Base-by-base conservation (phyloP, 2,113 vertebrate genomes). In the Eptatretus burgeri region DNA sequence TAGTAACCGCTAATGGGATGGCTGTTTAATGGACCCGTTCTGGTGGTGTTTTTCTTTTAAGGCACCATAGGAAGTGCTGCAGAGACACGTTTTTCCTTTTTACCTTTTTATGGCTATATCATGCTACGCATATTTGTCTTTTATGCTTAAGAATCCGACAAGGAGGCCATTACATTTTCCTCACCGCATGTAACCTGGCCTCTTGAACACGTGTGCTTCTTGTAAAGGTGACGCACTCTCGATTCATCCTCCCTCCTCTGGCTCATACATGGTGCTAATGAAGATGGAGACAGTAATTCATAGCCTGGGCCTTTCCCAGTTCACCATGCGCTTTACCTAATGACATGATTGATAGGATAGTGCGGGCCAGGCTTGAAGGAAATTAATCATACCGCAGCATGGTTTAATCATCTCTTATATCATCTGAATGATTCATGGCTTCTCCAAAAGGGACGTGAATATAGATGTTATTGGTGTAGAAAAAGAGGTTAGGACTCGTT, bases 351-450 rank as follows among this genome's bases (percentile, higher is more conserved):
- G 56, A 60, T 60, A 60, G n/a, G 56, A 60, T 60, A 20, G 56
- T 60, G 20, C 56, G 56, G 56, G 19, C 27, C 16, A 20, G 56
- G 56, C 56, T 60, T 60, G 56, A 20, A 60, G 56, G 56, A 60
- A 60, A 60, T 60, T 60, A 60, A 60, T 60, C 56, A 60, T 60
- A 60, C 56, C 56, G 56, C 56, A n/a, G 56, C 56, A 19, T 20
- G 56, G 56, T 60, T 60, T 60, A 60, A 60, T 60, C 56, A 60
- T 60, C 56, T 60, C 56, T 60, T 60, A 60, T 60, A 60, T 60
- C 56, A 60, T 60, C 56, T 60, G 56, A 60, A 60, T 60, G 56
- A 60, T 60, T 60, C 56, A 60, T 60, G 20, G 56, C 56, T 60
- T 20, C 56, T 60, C 56, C 56, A 20, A 60, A 60, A 20, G 56